phyloP scores from a whole-genome alignment of 2,797 vertebrate species.

The Masticophis lateralis region DNA sequence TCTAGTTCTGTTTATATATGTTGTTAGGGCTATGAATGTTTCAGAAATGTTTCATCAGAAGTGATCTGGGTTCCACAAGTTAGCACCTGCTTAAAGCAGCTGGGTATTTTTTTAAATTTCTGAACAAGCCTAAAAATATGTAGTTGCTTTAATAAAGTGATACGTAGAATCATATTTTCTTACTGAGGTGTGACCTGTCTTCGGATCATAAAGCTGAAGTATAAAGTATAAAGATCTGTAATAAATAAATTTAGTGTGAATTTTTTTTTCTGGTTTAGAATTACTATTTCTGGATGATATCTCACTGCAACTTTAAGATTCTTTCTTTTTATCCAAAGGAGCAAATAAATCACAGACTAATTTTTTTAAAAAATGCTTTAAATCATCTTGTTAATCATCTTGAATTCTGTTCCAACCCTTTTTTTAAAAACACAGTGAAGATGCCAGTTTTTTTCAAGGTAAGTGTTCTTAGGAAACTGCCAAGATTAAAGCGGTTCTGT shows the following conservation, averaged over 20 bases:
- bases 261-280: not conserved
- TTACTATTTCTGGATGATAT: not conserved
- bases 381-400: not conserved
- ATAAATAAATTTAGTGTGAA: not conserved
- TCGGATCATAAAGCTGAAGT: not conserved
- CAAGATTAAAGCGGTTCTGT: not conserved
- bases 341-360: not conserved
- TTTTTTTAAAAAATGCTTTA: not conserved
- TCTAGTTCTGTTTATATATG: not conserved
- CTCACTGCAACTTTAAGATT: not conserved
- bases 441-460: not conserved
- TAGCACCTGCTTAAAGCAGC: not conserved
- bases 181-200: not conserved
- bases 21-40: not conserved
- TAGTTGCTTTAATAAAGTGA: not conserved
- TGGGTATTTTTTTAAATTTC: not conserved
- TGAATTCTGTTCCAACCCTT: not conserved
- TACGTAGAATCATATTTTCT: not conserved
- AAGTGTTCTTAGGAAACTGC: constrained; percentile 1
- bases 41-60: not conserved
- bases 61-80: not conserved
- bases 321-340: not conserved
- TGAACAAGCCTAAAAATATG: not conserved
- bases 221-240: not conserved
- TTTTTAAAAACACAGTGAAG: not conserved